Evolutionary conservation across 2,797 vertebrate genomes (phyloP).

Genomic region (Crypturellus tataupa): DNA sequence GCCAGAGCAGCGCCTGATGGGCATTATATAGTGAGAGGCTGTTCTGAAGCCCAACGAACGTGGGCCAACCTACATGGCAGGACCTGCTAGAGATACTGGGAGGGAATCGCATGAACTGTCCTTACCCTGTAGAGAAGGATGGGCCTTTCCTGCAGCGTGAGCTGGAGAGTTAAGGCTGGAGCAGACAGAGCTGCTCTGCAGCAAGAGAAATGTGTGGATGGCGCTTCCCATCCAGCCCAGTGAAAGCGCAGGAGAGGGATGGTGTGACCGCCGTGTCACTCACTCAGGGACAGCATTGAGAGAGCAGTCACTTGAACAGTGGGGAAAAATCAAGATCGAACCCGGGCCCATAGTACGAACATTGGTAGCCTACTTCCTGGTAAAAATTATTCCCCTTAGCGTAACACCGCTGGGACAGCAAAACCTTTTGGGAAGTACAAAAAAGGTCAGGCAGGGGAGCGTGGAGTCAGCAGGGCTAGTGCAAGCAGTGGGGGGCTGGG

Average conservation of each 20-base stretch:
- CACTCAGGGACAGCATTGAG: neutral
- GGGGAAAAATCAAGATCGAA: neutral
- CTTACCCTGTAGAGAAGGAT: neutral
- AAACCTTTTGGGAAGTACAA: neutral
- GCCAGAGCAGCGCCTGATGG: neutral
- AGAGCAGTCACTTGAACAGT: neutral
- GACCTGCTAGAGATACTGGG: neutral
- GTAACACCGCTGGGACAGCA: fast-evolving
- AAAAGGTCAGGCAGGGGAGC: neutral
- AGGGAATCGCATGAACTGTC: neutral
- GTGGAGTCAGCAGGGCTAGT: neutral
- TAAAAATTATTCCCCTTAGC: neutral
- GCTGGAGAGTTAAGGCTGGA: neutral
- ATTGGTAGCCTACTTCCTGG: neutral
- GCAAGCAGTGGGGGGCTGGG: neutral
- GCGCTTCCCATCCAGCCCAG: neutral
- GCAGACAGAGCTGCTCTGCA: fast-evolving
- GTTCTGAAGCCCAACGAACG: neutral
- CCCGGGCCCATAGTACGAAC: neutral
- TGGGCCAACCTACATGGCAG: neutral
- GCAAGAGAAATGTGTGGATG: neutral
- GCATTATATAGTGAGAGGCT: neutral
- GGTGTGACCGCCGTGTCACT: fast-evolving
- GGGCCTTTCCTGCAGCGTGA: neutral
- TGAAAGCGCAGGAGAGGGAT: fast-evolving